Base-by-base conservation (phyloP, 2,113 vertebrate genomes). In the Oreochromis aureus region DNA sequence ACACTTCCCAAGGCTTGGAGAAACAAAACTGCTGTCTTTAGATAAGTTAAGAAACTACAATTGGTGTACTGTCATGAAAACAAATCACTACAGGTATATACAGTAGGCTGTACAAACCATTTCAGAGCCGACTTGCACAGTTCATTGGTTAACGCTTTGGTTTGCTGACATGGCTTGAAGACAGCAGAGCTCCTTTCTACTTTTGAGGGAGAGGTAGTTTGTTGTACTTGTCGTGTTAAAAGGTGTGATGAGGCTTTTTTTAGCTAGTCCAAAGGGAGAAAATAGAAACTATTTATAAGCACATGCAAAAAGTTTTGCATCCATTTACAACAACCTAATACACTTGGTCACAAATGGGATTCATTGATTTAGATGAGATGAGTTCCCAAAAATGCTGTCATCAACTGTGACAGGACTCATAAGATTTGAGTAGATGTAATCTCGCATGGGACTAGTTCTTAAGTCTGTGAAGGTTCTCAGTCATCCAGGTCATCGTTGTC, bases 131-230 rank as follows among this genome's bases (percentile, higher is more conserved):
- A 81, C 81, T 32, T 6, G 4, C 46, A 87, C 86, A 82, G 56
- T 46, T 82, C 61, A 30, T 18, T 19, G 53, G 51, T 41, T 53
- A 78, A 81, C 81, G 59, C 88, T 90, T 82, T 89, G 76, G 82
- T 91, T 89, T 78, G 84, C 80, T 84, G 55, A 86, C 58, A 66
- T 83, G 83, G 30, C 61, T 78, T 48, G 22, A 69, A 81, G 53
- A 19, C 56, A 84, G 85, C 27, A 4, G 27, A 63, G 73, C n/a
- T 85, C 53, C 27, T 39, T 9, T 87, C 5, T 18, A 30, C 51
- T 73, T 85, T 51, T 46, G 34, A 6, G 18, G 4, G 51, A 81
- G 22, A 81, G 24, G 63, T 54, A 27, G 69, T 63, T 78, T 34
- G 11, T 73, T 18, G 4, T 15, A 7, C 44, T 41, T 73, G 32